phyloP scores from a whole-genome alignment of 2,888 invertebrate genomes.

The Agrotis exclamationis region DNA sequence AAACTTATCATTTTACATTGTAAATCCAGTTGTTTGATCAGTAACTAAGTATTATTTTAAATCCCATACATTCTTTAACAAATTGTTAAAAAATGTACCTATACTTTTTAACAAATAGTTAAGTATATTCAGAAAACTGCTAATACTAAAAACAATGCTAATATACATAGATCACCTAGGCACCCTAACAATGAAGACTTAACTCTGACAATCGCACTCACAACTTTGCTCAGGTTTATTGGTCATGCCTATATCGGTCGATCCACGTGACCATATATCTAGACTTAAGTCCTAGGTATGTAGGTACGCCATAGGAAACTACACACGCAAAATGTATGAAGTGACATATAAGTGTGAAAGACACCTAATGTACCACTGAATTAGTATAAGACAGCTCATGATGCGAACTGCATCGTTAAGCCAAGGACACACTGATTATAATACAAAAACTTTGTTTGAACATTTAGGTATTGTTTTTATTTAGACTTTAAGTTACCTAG shows the following conservation, averaged over 20 bases:
- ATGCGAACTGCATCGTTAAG: slow-evolving; percentile 66
- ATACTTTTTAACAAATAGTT: too few species aligned
- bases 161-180: slow-evolving; percentile 15
- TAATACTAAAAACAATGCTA: not conserved
- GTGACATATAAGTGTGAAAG: slow-evolving; percentile 56
- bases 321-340: slow-evolving; percentile 48
- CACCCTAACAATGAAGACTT: slow-evolving; percentile 14
- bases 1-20: not conserved
- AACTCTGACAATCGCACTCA: slow-evolving; percentile 18
- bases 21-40: too few species aligned
- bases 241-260: slow-evolving; percentile 41
- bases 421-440: slow-evolving; percentile 47
- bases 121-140: too few species aligned
- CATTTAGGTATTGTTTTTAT: slow-evolving; percentile 8
- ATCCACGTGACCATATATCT: slow-evolving; percentile 20
- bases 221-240: slow-evolving; percentile 1
- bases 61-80: too few species aligned
- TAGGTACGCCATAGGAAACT: slow-evolving; percentile 42
- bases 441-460: slow-evolving; percentile 34
- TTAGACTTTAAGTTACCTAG: not conserved
- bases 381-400: slow-evolving; percentile 63
- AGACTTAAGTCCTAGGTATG: slow-evolving; percentile 6
- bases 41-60: too few species aligned
- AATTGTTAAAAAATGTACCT: too few species aligned
- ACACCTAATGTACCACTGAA: slow-evolving; percentile 59